Evolutionary conservation across 2,113 vertebrate genomes (phyloP).

Genomic region (Atherinomorus stipes): DNA sequence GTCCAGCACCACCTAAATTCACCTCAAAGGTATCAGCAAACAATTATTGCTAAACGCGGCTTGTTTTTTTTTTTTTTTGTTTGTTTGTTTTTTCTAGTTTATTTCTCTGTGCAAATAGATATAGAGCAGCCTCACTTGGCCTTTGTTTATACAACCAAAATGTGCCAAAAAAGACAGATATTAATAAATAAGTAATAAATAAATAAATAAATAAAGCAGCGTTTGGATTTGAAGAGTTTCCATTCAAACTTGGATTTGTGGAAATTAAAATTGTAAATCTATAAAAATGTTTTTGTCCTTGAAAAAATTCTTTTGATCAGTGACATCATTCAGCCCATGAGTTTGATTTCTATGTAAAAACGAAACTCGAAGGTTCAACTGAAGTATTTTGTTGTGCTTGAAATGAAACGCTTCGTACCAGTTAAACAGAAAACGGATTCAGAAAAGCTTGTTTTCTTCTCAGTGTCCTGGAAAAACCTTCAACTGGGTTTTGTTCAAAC

Average conservation of each 20-base stretch:
- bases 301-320: too few relatives aligned
- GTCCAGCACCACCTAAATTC: conserved; percentile 15
- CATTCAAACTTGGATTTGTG: background rate
- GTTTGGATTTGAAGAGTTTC: conserved; percentile 32
- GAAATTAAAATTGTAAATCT: background rate
- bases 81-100: conserved; percentile 1
- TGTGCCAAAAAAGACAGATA: conserved; percentile 52
- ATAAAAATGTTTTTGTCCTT: background rate
- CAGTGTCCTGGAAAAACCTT: conserved; percentile 45
- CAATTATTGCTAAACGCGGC: conserved; percentile 81
- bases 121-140: conserved; percentile 43
- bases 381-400: background rate
- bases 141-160: conserved; percentile 42
- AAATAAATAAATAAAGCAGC: conserved; percentile 36
- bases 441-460: background rate
- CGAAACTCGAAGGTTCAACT: background rate
- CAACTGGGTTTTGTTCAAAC: background rate
- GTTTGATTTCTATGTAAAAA: background rate
- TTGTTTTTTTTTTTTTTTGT: conserved; percentile 31
- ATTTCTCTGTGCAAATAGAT: conserved; percentile 81
- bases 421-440: background rate
- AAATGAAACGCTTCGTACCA: conserved; percentile 35
- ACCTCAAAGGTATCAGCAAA: conserved; percentile 62
- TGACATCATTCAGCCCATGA: too few relatives aligned
- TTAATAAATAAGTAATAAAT: conserved; percentile 47